phyloP scores from a whole-genome alignment of 2,113 vertebrate genomes.

The Corvus cornix region DNA sequence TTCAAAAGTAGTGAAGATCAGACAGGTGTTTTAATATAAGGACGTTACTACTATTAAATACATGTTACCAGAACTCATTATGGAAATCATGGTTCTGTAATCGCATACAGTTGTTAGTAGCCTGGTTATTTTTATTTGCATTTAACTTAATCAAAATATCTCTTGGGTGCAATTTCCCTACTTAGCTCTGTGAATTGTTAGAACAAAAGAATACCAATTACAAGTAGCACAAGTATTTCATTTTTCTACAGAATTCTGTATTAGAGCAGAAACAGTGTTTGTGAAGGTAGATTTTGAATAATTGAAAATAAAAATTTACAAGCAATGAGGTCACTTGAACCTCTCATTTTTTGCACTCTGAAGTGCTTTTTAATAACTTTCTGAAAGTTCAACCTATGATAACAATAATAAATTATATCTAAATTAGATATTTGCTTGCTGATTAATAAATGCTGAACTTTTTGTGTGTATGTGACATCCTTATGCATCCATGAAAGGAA shows the following conservation, averaged over 20 bases:
- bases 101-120: not conserved
- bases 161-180: not conserved
- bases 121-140: not conserved
- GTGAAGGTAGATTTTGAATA: conserved; percentile 26
- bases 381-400: not conserved
- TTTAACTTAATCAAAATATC: not conserved
- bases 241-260: not conserved
- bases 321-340: not conserved
- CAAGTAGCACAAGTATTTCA: not conserved
- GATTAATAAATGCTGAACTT: not conserved
- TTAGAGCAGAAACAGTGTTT: conserved; percentile 18
- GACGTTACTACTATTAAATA: not conserved
- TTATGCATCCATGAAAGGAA: not conserved
- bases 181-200: not conserved
- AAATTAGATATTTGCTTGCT: not conserved
- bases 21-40: not conserved
- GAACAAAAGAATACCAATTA: not conserved
- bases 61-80: not conserved
- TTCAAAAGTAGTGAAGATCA: not conserved
- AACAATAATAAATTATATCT: not conserved
- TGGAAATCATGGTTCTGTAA: not conserved
- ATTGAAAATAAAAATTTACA: conserved; percentile 38
- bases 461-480: not conserved
- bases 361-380: not conserved
- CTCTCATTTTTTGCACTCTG: not conserved